Conservation (phyloP, 2,113 vertebrate species). For the Hepsetus odoe region DNA sequence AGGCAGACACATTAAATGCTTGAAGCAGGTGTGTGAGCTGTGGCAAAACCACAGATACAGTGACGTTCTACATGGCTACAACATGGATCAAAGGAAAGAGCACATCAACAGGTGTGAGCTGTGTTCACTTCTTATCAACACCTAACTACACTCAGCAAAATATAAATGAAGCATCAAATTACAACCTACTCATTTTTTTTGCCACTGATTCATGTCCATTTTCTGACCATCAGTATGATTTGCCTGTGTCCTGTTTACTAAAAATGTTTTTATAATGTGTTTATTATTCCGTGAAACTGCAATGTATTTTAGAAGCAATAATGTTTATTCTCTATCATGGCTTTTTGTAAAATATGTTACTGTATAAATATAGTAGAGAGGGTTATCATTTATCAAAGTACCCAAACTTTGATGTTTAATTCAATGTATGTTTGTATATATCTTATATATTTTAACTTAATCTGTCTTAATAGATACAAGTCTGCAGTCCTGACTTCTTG, state of each 20-base stretch:
- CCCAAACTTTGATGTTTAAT: not conserved
- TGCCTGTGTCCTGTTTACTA: too few relatives aligned
- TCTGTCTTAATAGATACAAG: too few relatives aligned
- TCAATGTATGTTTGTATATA: not conserved
- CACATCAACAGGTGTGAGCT: slow-evolving; percentile 60
- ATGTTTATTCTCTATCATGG: too few relatives aligned
- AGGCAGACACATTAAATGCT: slow-evolving; percentile 54
- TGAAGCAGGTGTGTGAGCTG: slow-evolving; percentile 67
- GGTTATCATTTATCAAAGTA: not conserved
- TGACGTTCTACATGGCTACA: slow-evolving; percentile 56
- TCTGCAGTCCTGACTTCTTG: too few relatives aligned
- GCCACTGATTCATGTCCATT: not conserved
- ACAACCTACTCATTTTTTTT: not conserved
- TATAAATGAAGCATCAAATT: not conserved
- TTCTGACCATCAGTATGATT: too few relatives aligned
- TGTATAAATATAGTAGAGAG: not conserved
- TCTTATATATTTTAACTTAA: too few relatives aligned
- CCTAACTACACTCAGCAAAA: slow-evolving; percentile 5
- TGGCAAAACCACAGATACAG: slow-evolving; percentile 58
- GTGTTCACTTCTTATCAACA: slow-evolving; percentile 44
- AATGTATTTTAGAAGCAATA: too few relatives aligned
- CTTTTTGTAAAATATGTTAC: too few relatives aligned
- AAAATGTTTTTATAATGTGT: too few relatives aligned
- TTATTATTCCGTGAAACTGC: too few relatives aligned
- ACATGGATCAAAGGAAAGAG: slow-evolving; percentile 67